phyloP scores from a whole-genome alignment of 2,113 vertebrate genomes.

The Hyaena hyaena region DNA sequence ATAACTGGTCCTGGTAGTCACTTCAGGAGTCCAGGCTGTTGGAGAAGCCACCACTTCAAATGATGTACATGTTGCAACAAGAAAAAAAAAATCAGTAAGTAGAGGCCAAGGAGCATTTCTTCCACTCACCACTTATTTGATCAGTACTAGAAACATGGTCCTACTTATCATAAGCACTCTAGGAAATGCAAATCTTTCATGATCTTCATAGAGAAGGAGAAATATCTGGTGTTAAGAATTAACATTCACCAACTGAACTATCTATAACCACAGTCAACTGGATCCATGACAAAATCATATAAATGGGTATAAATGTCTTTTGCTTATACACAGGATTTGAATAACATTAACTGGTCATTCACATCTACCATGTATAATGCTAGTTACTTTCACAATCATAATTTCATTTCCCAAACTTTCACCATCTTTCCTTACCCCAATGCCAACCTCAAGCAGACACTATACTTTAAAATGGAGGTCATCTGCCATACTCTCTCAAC shows the following conservation, averaged over 20 bases:
- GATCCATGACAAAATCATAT: neutral
- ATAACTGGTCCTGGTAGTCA: neutral
- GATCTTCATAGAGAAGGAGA: neutral
- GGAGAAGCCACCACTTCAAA: neutral
- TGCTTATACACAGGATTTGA: neutral
- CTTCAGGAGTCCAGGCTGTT: neutral
- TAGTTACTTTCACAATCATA: neutral
- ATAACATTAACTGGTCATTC: neutral
- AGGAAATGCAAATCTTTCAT: neutral
- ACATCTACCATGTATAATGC: neutral
- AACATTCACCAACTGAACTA: neutral
- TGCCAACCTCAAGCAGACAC: neutral
- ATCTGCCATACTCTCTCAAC: neutral
- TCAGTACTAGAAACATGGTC: neutral
- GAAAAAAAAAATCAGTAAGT: neutral
- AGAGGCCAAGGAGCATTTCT: neutral
- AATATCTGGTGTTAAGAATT: neutral
- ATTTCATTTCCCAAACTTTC: neutral
- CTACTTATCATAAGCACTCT: neutral
- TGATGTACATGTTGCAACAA: neutral
- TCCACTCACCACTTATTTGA: neutral
- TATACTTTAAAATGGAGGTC: neutral
- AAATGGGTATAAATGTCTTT: neutral
- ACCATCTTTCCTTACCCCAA: neutral
- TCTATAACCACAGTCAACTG: neutral